A percentile compares a stretch with the other conserved stretches of the same genome.
phyloP scores from a whole-genome alignment of 2,888 invertebrate genomes.

The Aspidiotus rigidus region DNA sequence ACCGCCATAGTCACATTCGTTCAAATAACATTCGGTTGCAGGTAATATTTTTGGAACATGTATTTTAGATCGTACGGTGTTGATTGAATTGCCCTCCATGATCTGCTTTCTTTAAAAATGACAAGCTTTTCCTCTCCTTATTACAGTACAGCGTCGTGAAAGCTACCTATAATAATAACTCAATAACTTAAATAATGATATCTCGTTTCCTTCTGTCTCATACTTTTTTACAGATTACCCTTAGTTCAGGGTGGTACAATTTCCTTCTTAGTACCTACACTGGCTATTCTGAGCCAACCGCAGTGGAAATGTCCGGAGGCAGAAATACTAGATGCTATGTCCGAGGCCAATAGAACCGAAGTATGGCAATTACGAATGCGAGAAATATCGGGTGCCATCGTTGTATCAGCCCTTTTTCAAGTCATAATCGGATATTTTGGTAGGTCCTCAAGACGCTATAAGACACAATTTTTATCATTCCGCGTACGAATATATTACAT shows the following conservation, averaged over 20 bases:
- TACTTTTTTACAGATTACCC: slow-evolving; percentile 48
- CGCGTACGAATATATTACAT: too few species aligned
- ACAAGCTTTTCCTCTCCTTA: too few species aligned
- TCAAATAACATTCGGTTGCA: slow-evolving; percentile 65
- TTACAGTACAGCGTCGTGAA: too few species aligned
- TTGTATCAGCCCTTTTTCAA: slow-evolving; percentile 66
- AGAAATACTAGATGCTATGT: slow-evolving; percentile 49
- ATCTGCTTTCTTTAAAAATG: too few species aligned
- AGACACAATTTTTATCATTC: too few species aligned
- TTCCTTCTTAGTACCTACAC: slow-evolving; percentile 66
- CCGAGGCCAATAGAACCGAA: slow-evolving; percentile 49
- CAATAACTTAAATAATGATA: too few species aligned
- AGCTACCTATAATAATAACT: too few species aligned
- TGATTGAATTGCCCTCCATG: too few species aligned
- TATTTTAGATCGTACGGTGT: too few species aligned
- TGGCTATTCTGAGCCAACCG: slow-evolving; percentile 62
- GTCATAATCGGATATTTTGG: slow-evolving; percentile 55
- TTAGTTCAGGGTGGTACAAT: slow-evolving; percentile 71
- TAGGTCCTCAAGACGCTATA: too few species aligned
- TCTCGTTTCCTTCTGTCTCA: too few species aligned
- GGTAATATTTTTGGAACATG: slow-evolving; percentile 40
- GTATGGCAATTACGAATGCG: slow-evolving; percentile 69
- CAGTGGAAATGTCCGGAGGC: slow-evolving; percentile 60
- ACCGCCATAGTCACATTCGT: slow-evolving; percentile 67
- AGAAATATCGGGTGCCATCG: slow-evolving; percentile 73